phyloP scores from a whole-genome alignment of 2,797 vertebrate species.

The Myioborus melanocephalus region DNA sequence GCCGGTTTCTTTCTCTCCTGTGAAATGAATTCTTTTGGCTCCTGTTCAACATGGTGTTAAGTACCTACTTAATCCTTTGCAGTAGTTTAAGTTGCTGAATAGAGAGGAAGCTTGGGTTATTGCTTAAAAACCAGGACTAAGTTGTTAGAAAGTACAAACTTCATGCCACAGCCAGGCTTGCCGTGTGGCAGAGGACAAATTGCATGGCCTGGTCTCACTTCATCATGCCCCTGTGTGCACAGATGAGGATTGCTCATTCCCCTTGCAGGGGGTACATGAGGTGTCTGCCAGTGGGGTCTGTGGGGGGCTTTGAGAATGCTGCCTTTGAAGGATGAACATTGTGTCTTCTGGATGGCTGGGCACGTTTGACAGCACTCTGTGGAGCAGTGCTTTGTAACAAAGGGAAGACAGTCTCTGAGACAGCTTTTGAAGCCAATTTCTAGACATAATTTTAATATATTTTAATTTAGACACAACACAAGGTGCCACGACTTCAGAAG shows the following conservation, averaged over 20 bases:
- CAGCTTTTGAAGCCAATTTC: slow-evolving; percentile 8
- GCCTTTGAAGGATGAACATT: background rate
- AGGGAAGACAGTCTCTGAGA: background rate
- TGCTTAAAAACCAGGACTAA: background rate
- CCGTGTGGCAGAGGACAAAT: background rate
- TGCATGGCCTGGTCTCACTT: background rate
- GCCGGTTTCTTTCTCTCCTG: background rate
- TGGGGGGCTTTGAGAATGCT: background rate
- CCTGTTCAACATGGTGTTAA: background rate
- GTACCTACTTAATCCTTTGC: slow-evolving; percentile 23
- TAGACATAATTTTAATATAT: background rate
- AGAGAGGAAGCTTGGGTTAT: background rate
- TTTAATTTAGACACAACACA: background rate
- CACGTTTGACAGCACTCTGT: background rate
- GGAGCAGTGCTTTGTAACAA: background rate
- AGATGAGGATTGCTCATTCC: background rate
- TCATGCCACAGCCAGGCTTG: background rate
- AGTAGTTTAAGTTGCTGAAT: background rate
- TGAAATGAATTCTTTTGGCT: slow-evolving; percentile 38
- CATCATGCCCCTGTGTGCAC: background rate
- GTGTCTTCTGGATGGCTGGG: background rate
- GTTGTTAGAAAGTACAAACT: background rate
- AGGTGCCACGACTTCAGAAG: background rate
- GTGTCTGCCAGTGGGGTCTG: background rate
- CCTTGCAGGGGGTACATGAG: background rate